Conservation (phyloP, 2,797 vertebrate species). For the Pantherophis vulpinus region DNA sequence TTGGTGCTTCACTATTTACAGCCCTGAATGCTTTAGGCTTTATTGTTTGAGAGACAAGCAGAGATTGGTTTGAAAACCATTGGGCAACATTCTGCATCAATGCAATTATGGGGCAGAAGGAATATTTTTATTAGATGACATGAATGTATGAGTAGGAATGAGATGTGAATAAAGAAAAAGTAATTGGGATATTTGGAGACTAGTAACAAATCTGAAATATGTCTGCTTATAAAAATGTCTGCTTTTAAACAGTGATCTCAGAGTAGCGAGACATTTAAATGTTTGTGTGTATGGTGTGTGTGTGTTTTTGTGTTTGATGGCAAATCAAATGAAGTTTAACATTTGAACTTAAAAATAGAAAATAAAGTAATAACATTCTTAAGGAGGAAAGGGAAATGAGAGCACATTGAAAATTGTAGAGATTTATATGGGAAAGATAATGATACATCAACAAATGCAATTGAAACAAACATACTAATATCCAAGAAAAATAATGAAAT, state of each 20-base stretch:
- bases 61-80: background rate
- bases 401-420: background rate
- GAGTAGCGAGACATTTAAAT: background rate
- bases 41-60: background rate
- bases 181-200: background rate
- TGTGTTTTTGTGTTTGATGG: background rate
- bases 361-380: background rate
- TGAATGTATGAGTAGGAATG: background rate
- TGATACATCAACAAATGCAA: background rate
- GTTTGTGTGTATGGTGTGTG: background rate
- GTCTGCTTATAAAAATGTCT: background rate
- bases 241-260: background rate
- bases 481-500: background rate
- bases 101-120: background rate
- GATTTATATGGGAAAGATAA: background rate
- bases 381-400: background rate
- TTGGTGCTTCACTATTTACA: background rate
- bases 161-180: background rate
- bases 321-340: background rate
- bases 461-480: background rate
- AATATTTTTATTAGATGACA: background rate
- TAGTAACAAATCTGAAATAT: background rate
- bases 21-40: background rate
- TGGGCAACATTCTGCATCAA: background rate
- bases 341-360: background rate